Evolutionary conservation across 64 coral and sea anemone species (phyloP).

Genomic region (Exaiptasia diaphana): DNA sequence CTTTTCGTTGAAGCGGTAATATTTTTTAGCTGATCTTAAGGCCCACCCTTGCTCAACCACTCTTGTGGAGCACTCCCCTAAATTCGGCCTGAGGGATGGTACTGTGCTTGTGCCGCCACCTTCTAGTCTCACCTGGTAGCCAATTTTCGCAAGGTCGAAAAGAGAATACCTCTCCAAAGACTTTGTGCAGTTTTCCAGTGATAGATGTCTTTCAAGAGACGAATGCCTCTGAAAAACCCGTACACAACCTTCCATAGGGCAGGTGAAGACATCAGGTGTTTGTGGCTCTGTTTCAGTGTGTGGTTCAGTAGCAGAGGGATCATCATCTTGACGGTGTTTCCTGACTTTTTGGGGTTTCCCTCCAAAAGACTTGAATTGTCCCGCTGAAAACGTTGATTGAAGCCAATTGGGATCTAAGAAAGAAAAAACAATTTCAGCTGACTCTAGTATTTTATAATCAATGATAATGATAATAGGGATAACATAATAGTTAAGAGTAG

Average conservation of each 20-base stretch:
- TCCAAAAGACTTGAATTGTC: constrained; percentile 32
- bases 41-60: constrained; percentile 35
- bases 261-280: constrained; percentile 16
- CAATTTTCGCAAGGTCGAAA: constrained; percentile 45
- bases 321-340: constrained; percentile 9
- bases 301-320: neutral
- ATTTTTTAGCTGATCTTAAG: constrained; percentile 25
- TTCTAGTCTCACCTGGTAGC: constrained; percentile 17
- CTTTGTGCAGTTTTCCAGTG: constrained; percentile 43
- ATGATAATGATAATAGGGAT: too few relatives aligned
- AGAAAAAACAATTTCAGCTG: neutral
- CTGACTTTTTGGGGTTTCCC: constrained; percentile 32
- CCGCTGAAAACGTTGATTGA: constrained; percentile 28
- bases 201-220: constrained; percentile 55
- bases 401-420: constrained; percentile 14
- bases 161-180: constrained; percentile 17
- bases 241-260: constrained; percentile 54
- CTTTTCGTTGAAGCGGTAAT: constrained; percentile 38
- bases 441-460: neutral
- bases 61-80: constrained; percentile 23
- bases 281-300: neutral
- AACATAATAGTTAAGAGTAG: too few relatives aligned
- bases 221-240: constrained; percentile 53
- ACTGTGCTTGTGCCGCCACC: too few relatives aligned
- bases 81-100: too few relatives aligned